These are phyloP conservation scores for Myopa tessellatipennis DNA, from an alignment of 2,888 invertebrate genomes.

Conservation along the genomic window DNA sequence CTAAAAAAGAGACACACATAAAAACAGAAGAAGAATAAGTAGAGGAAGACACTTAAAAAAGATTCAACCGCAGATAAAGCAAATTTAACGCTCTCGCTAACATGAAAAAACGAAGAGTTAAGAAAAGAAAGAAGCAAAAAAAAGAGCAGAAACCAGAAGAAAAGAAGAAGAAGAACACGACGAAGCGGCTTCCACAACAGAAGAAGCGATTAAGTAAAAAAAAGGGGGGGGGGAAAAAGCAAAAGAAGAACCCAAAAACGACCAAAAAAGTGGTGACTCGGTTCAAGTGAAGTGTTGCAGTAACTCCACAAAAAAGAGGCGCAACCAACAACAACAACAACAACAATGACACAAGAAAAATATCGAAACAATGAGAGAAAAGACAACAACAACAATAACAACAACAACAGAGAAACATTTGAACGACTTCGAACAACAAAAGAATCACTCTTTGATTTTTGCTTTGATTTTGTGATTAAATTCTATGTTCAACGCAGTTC, in stretches of 20 bases:
- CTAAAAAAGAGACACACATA: neutral
- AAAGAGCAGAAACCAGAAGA: neutral
- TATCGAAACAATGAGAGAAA: too few species aligned
- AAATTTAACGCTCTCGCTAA: neutral
- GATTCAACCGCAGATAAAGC: conserved; percentile 1
- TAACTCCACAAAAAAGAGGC: neutral
- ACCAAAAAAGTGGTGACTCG: neutral
- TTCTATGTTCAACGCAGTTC: neutral
- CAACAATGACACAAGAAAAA: too few species aligned
- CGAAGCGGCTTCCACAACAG: too few species aligned
- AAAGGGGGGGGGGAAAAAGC: neutral
- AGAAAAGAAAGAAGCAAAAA: neutral
- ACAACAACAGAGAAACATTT: neutral
- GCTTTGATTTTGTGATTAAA: conserved; percentile 1
- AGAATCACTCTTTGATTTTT: conserved; percentile 6
- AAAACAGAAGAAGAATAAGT: neutral
- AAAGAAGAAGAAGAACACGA: too few species aligned
- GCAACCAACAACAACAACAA: neutral
- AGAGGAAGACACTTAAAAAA: neutral
- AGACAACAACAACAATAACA: neutral
- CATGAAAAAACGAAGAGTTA: neutral
- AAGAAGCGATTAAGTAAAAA: neutral
- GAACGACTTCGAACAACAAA: neutral
- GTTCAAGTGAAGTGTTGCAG: too few species aligned
- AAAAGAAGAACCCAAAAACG: neutral